Percentiles rank a stretch among this genome's conserved stretches.
phyloP scores from a whole-genome alignment of 53 echinoderm and acorn worm species.

The Holothuria leucospilota region DNA sequence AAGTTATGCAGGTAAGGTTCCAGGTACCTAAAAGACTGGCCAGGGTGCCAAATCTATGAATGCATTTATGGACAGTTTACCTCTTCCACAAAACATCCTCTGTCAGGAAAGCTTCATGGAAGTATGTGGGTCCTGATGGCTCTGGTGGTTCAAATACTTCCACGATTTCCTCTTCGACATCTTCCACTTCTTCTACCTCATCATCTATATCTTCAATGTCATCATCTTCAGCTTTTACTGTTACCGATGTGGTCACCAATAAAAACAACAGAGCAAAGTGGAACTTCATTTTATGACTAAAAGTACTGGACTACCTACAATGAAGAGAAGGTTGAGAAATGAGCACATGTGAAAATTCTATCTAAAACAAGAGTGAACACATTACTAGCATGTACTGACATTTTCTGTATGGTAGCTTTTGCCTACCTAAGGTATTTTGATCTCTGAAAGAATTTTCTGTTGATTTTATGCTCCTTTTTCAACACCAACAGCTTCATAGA shows the following conservation, averaged over 20 bases:
- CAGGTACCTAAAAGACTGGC: too few species aligned
- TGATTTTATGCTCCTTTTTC: too few species aligned
- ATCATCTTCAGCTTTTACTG: not conserved
- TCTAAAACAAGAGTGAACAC: too few species aligned
- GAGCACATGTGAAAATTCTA: too few species aligned
- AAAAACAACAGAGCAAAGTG: not conserved
- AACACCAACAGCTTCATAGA: too few species aligned
- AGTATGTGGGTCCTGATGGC: slow-evolving; percentile 62
- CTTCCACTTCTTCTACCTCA: slow-evolving; percentile 57
- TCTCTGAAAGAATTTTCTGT: too few species aligned
- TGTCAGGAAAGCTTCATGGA: slow-evolving; percentile 67
- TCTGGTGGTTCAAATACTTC: slow-evolving; percentile 63
- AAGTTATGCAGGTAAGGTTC: too few species aligned
- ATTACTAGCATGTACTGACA: too few species aligned
- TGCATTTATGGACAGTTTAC: slow-evolving; percentile 26
- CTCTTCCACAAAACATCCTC: slow-evolving; percentile 59
- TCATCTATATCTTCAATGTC: slow-evolving; percentile 46
- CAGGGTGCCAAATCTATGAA: not conserved
- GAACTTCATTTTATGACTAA: not conserved
- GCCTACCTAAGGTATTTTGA: too few species aligned
- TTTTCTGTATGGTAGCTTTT: too few species aligned
- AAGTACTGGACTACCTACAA: too few species aligned
- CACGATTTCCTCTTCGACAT: slow-evolving; percentile 10
- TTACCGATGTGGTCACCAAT: not conserved
- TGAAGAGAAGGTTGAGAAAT: too few species aligned